Evolutionary conservation across 1,140 invertebrate genomes (phyloP), one percentile per base, ranked within the genome.

Genomic region (Macrobrachium rosenbergii): DNA sequence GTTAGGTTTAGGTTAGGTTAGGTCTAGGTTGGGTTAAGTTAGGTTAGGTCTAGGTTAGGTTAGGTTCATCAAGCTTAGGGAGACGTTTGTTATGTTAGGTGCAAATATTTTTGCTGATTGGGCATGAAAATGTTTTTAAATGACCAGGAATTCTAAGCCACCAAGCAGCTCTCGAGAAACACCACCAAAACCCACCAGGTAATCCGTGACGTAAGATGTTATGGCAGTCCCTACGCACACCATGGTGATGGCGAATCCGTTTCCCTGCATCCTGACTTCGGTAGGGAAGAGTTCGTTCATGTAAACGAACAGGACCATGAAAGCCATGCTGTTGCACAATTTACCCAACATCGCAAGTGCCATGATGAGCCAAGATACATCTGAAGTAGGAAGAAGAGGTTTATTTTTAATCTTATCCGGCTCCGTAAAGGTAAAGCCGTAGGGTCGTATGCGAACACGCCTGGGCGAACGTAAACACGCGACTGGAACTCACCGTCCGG

Each of bases 311-410:
- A 87, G 17, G 12, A 87, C 69, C 58, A 80, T 77, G 63, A 80
- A 87, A 8, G 85, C 85, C 37, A 64, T 62, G 23, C 58, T 64
- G 23, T 80, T 87, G 64, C 85, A 79, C 23, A 87, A 78, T 62
- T 87, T 87, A 64, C 85, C 85, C 11, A 87, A n/a, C 85, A 87
- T 87, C 0, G 85, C 85, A 21, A 87, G 67, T 16, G 85, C 73
- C 45, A 87, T 87, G 14, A 87, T 45, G 28, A 87, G 43, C 85
- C 85, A 87, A 16, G 17, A 16, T 6, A 72, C 21, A 17, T 72
- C 67, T 72, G 67, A n/a, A 72, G 67, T 23, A 3, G 5, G 16
- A 23, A 28, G 21, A 16, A 23, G 6, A 6, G 12, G 21, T 7
- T 28, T 0, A 8, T 10, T 52, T 52, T 12, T 12, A 5, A 52